These are phyloP conservation scores for Plemyria rubiginata DNA, from an alignment of 2,888 invertebrate species.

Conservation along the genomic window DNA sequence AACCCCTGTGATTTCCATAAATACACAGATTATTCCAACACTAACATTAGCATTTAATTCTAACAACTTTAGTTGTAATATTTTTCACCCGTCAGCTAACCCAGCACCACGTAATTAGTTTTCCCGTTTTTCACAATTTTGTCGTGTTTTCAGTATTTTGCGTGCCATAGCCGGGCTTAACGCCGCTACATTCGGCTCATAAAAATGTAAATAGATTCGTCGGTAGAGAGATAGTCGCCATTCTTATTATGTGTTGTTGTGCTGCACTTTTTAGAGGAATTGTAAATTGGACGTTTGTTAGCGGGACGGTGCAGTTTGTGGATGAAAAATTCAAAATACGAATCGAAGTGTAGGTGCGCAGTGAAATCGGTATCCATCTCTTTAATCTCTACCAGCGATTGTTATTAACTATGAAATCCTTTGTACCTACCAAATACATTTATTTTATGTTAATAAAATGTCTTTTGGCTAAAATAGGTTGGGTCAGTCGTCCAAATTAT, in stretches of 20 bases:
- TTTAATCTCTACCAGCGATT: no score
- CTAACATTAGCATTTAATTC: not conserved
- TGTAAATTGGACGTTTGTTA: constrained; percentile 16
- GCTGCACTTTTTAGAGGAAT: constrained; percentile 24
- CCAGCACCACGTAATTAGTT: constrained; percentile 35
- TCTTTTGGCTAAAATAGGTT: not conserved
- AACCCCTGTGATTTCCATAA: not conserved
- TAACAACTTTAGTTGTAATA: constrained; percentile 7
- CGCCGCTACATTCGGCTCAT: constrained; percentile 34
- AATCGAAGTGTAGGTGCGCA: no score
- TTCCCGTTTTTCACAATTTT: constrained; percentile 25
- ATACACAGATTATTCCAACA: not conserved
- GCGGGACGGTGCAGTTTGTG: not conserved
- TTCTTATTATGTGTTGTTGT: constrained; percentile 36
- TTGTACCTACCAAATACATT: not conserved
- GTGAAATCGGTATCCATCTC: no score
- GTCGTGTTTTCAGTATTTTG: constrained; percentile 31
- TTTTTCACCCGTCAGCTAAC: constrained; percentile 5
- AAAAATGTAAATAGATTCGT: constrained; percentile 42
- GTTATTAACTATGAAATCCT: not conserved
- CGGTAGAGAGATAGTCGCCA: constrained; percentile 23
- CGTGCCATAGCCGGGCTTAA: constrained; percentile 32
- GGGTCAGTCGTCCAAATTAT: not conserved
- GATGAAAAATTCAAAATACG: not conserved
- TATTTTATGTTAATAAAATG: no score